Evolutionary conservation across 2,888 invertebrate genomes (phyloP).

Genomic region (Tipula lateralis): DNA sequence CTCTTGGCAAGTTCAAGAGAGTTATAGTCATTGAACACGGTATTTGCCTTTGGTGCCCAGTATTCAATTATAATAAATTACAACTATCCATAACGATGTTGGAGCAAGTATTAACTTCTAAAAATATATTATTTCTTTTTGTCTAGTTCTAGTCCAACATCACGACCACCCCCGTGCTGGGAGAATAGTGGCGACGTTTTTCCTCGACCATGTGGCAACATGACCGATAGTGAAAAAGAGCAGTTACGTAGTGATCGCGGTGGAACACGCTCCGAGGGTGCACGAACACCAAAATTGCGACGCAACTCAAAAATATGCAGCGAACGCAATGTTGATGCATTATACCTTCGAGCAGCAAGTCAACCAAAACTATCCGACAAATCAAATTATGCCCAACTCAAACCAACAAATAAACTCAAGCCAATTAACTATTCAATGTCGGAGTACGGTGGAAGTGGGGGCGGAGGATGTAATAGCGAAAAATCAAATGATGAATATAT

Average conservation of each 20-base stretch:
- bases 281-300: slow-evolving; percentile 51
- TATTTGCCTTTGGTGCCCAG: too few relatives aligned
- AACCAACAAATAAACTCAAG: slow-evolving; percentile 41
- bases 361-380: slow-evolving; percentile 51
- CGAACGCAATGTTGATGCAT: slow-evolving; percentile 66
- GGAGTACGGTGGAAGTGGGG: slow-evolving; percentile 36
- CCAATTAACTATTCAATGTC: slow-evolving; percentile 30
- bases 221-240: slow-evolving; percentile 74
- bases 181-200: slow-evolving; percentile 76
- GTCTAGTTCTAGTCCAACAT: slow-evolving; percentile 49
- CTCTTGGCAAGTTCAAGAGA: too few relatives aligned
- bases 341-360: slow-evolving; percentile 61
- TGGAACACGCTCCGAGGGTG: slow-evolving; percentile 65
- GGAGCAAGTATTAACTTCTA: too few relatives aligned
- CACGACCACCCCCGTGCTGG: slow-evolving; percentile 72
- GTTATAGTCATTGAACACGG: too few relatives aligned
- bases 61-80: too few relatives aligned
- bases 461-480: slow-evolving; percentile 30
- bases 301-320: slow-evolving; percentile 52
- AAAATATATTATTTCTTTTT: not conserved
- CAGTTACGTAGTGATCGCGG: slow-evolving; percentile 52
- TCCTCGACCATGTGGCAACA: slow-evolving; percentile 73
- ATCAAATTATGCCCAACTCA: slow-evolving; percentile 45
- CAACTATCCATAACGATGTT: too few relatives aligned
- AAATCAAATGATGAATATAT: slow-evolving; percentile 34